phyloP scores from a whole-genome alignment of 2,888 invertebrate genomes.

The Salticus scenicus region DNA sequence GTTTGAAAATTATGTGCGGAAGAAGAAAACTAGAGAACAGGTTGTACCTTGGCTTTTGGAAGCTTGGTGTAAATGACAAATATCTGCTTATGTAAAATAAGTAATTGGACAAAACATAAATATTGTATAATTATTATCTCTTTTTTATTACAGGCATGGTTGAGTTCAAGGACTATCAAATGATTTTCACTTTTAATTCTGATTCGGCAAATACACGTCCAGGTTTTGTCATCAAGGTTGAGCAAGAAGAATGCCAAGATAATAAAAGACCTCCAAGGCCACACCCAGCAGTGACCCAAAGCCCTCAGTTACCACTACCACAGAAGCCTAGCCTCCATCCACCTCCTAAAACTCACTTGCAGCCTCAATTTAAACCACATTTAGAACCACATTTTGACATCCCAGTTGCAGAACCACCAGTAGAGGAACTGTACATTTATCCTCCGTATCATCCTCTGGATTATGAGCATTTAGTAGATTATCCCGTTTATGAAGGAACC shows the following conservation, averaged over 20 bases:
- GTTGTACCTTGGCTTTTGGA: too few relatives aligned
- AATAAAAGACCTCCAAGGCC: neutral
- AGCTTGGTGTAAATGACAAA: too few relatives aligned
- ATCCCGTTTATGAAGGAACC: constrained; percentile 47
- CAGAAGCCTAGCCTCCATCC: neutral
- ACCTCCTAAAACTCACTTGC: too few relatives aligned
- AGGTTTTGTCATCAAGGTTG: constrained; percentile 72
- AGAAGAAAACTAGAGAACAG: too few relatives aligned
- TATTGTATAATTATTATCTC: too few relatives aligned
- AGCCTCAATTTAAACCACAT: neutral
- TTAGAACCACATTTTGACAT: constrained; percentile 23
- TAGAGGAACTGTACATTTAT: constrained; percentile 36
- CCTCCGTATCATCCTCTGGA: constrained; percentile 26
- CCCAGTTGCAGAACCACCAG: constrained; percentile 41
- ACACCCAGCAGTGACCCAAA: neutral
- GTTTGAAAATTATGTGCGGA: too few relatives aligned
- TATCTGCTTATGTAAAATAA: too few relatives aligned
- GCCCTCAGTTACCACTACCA: neutral
- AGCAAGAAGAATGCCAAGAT: constrained; percentile 71
- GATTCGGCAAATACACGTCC: constrained; percentile 71
- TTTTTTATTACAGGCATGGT: constrained; percentile 69
- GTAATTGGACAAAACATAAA: too few relatives aligned
- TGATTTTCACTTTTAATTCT: constrained; percentile 71
- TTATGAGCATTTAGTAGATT: constrained; percentile 50
- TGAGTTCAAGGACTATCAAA: constrained; percentile 71